These are phyloP conservation scores for Triops longicaudatus DNA, from an alignment of 1,140 invertebrate species.

Conservation along the genomic window DNA sequence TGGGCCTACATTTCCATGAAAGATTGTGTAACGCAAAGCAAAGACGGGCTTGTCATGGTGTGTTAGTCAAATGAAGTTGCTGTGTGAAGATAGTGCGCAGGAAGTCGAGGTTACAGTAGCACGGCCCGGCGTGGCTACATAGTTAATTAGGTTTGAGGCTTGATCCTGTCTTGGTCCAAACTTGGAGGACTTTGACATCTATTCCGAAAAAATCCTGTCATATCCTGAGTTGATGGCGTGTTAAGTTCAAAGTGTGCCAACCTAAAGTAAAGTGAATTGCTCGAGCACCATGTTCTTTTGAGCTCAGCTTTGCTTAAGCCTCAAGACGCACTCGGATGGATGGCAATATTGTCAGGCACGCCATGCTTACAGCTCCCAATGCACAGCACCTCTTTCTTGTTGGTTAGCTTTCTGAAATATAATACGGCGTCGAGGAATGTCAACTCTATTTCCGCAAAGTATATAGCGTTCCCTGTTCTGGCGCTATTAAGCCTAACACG, in stretches of 20 bases:
- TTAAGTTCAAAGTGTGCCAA: background rate
- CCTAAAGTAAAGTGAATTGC: background rate
- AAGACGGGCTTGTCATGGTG: background rate
- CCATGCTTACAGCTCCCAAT: background rate
- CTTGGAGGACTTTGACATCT: background rate
- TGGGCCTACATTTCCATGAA: background rate
- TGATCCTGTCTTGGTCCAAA: slow-evolving; percentile 7
- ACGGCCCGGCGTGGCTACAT: background rate
- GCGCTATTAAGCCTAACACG: background rate
- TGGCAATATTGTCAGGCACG: too few species aligned
- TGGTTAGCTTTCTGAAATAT: background rate
- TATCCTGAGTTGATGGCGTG: slow-evolving; percentile 6
- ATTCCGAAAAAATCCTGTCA: background rate
- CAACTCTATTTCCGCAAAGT: background rate
- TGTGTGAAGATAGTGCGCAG: background rate
- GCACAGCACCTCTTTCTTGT: background rate
- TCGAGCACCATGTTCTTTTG: background rate
- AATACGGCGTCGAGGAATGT: background rate
- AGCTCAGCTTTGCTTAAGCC: slow-evolving; percentile 3
- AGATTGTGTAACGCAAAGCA: background rate
- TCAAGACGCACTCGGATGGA: background rate
- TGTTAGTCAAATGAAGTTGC: background rate
- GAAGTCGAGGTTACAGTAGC: background rate
- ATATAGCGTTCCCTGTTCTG: background rate
- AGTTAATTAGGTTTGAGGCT: slow-evolving; percentile 8